Base-by-base conservation (phyloP, 2,797 vertebrate species). In the Enteromius fasciolatus region DNA sequence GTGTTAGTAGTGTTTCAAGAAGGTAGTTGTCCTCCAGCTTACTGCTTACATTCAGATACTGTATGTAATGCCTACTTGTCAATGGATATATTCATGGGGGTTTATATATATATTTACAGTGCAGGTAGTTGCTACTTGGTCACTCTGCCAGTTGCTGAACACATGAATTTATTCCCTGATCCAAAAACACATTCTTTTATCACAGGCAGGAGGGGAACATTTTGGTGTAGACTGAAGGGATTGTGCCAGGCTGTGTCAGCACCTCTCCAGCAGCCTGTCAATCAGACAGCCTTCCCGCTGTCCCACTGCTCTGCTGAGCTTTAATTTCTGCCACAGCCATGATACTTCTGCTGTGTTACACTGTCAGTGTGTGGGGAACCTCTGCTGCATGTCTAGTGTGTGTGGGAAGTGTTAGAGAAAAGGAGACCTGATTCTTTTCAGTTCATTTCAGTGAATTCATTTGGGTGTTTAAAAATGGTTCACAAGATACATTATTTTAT, bases 311-410 rank as follows among this genome's bases (percentile, higher is more conserved):
- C 63, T 82, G 82, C 81, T 85, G 84, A 85, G 64, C 78, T 87
- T 80, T 81, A 72, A 75, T 59, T 83, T 85, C 78, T 85, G 81
- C 81, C 86, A 83, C 67, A 82, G 75, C 70, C 72, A 52, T 67
- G 39, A 82, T 46, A 46, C 78, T 48, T 73, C 31, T 80, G 80
- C 84, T 69, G 76, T 76, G 69, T 82, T 59, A 63, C 44, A 69
- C 64, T 41, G 68, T 84, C 80, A 28, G 69, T 67, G 79, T 68
- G 66, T 63, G 83, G 36, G 4, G 78, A 82, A 59, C 69, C 33
- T 44, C 33, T 72, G 54, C 52, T 66, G 67, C 48, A 57, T 64
- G 52, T 75, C 44, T 12, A 61, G 9, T 50, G 48, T 54, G n/a
- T 63, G 61, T 67, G 2, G 81, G 25, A 50, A 54, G 59, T 9